Percentiles rank a stretch among this genome's conserved stretches.
These are phyloP conservation scores for Macropodus opercularis DNA, from an alignment of 2,797 vertebrate species.

Conservation along the genomic window DNA sequence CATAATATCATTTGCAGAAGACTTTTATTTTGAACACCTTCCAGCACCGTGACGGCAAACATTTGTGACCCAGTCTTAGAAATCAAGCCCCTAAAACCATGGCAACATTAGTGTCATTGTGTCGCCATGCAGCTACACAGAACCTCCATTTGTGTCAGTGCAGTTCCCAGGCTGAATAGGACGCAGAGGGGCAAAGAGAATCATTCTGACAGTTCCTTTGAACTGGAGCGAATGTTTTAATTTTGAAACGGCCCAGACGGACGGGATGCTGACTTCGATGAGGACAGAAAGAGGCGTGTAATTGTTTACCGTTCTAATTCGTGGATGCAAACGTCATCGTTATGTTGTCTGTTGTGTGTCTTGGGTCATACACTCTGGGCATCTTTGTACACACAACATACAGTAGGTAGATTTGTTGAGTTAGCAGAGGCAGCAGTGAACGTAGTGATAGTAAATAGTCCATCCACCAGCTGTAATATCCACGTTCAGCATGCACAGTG, in stretches of 20 bases:
- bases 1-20: constrained; percentile 57
- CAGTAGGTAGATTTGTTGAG: not conserved
- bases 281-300: constrained; percentile 14
- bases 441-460: constrained; percentile 23
- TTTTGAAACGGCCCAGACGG: constrained; percentile 41
- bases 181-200: constrained; percentile 32
- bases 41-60: constrained; percentile 38
- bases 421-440: not conserved
- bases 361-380: not conserved
- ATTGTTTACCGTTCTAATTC: constrained; percentile 6
- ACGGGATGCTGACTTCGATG: constrained; percentile 11
- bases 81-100: constrained; percentile 30
- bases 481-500: constrained; percentile 5
- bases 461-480: constrained; percentile 27
- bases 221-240: constrained; percentile 53
- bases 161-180: constrained; percentile 29
- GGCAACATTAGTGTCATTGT: constrained; percentile 50
- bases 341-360: constrained; percentile 5
- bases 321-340: constrained; percentile 9
- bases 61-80: constrained; percentile 32
- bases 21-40: constrained; percentile 34
- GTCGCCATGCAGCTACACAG: constrained; percentile 43
- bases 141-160: constrained; percentile 37
- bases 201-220: constrained; percentile 60
- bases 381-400: constrained; percentile 3